Base-by-base conservation (phyloP, 1,140 invertebrate genomes). In the Cotesia glomerata region DNA sequence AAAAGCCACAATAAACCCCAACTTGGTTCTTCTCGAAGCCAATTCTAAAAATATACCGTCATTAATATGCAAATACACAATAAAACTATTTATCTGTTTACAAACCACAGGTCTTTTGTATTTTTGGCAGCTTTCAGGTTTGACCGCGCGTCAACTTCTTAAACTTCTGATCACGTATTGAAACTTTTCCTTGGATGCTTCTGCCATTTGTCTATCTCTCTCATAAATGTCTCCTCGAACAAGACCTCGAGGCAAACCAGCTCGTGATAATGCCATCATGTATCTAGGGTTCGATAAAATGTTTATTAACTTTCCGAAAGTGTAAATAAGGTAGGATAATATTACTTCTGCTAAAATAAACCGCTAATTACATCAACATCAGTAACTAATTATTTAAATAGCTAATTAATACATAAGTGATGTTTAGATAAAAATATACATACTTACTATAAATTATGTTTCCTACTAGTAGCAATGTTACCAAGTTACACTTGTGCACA, bases 191-290 rank as follows among this genome's bases (percentile, higher is more conserved):
- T 54, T 69, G 63, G 39, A 11, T 45, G 7, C 39, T 45, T 3
- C 11, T 35, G 49, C 67, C 70, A 58, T 64, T 69, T 36, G 62
- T 62, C 54, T 68, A 36, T 62, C 69, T 51, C 65, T 68, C 51
- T 65, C 32, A n/a, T 52, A 61, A 67, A 52, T 69, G 67, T 69
- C 49, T 45, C 39, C 39, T 45, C 39, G 39, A 45, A 45, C 39
- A 45, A 45, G 39, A 45, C 39, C 39, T 69, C 67, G 71, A 75
- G 74, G 74, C 71, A 14, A 75, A 69, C 71, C 63, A 71, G 66
- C 71, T 73, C 56, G 7, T 35, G 71, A 65, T 75, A 75, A 75
- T 75, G 56, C 36, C 74, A 75, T 75, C 74, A 75, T 75, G 74
- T 73, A 75, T 73, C 74, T 75, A 64, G 74, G 74, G 49, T 75